Conservation (phyloP, 2,113 vertebrate species). For the Kobus ellipsiprymnus region DNA sequence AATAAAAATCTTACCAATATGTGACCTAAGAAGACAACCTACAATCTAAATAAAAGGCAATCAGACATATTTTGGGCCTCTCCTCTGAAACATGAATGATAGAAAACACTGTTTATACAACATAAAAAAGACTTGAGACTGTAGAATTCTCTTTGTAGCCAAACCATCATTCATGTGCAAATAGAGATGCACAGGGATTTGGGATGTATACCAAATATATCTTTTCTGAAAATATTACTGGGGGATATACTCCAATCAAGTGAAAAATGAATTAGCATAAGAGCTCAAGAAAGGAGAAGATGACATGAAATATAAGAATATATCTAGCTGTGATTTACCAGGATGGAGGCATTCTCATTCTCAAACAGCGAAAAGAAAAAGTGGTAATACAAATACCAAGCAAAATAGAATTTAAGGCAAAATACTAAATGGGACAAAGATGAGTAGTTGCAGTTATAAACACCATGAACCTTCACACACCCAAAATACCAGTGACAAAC, state of each 20-base stretch:
- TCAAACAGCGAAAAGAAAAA: not conserved
- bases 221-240: not conserved
- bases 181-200: not conserved
- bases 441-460: not conserved
- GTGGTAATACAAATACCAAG: not conserved
- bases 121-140: not conserved
- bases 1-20: not conserved
- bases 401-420: not conserved
- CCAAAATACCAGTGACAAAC: not conserved
- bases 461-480: not conserved
- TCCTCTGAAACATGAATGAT: not conserved
- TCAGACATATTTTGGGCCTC: not conserved
- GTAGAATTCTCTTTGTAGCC: not conserved
- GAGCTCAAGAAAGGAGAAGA: not conserved
- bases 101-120: not conserved
- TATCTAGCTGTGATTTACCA: not conserved
- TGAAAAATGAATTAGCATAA: not conserved
- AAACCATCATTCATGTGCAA: not conserved
- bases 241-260: not conserved
- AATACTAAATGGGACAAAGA: not conserved
- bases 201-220: not conserved
- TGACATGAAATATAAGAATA: not conserved
- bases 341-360: not conserved
- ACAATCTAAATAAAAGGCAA: not conserved
- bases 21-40: not conserved